These are phyloP conservation scores for Drosophila tani DNA, from an alignment of 1,140 invertebrate genomes.

Conservation along the genomic window DNA sequence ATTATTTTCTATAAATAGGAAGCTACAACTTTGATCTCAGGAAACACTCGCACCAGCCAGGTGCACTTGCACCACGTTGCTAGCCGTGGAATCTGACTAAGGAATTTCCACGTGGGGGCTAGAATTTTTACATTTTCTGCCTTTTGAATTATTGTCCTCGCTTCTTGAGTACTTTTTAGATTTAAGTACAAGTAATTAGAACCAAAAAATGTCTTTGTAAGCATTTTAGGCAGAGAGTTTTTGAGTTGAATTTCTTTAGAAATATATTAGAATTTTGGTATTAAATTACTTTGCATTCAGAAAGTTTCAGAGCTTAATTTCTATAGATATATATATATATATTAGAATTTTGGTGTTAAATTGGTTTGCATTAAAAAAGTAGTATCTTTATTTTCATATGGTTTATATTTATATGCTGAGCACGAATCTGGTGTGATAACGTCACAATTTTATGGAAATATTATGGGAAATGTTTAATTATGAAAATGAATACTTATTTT, in stretches of 20 bases:
- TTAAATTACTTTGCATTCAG: neutral
- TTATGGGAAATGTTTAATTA: neutral
- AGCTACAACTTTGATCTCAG: constrained; percentile 24
- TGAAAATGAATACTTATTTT: neutral
- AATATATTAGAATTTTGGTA: neutral
- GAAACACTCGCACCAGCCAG: constrained; percentile 10
- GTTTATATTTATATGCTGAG: neutral
- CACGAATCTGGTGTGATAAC: neutral
- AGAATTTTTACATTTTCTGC: neutral
- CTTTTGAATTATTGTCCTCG: neutral
- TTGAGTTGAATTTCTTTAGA: no score
- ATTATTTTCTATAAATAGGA: constrained; percentile 38
- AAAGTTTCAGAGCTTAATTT: no score
- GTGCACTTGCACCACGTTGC: constrained; percentile 29
- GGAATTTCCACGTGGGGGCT: constrained; percentile 1
- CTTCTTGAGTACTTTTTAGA: neutral
- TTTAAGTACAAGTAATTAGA: neutral
- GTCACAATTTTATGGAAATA: neutral
- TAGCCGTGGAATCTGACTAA: constrained; percentile 4
- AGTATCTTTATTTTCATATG: neutral
- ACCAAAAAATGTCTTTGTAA: neutral
- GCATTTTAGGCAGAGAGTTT: neutral
- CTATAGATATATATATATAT: no score
- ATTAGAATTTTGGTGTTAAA: no score
- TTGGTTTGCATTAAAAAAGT: no score